Base-by-base conservation (phyloP, 2,888 invertebrate species). In the Germaria angustata region DNA sequence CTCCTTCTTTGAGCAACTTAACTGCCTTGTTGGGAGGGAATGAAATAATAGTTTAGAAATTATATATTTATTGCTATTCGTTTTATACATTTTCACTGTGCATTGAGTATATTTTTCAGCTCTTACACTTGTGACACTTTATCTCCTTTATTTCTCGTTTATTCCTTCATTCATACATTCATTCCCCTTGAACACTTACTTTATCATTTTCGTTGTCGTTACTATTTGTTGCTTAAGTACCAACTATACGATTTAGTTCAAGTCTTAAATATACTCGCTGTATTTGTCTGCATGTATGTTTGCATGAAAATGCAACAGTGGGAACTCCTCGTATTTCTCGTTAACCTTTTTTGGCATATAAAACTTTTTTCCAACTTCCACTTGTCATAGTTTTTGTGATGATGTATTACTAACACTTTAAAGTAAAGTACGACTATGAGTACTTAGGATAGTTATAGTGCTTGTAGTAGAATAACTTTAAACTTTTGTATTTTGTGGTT, bases 341-440 rank as follows among this genome's bases (percentile, higher is more conserved):
- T 65, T n/a, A 69, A 68, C 34, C 20, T 34, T 22, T n/a, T 59
- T 61, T 72, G 20, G 20, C 46, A 71, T 71, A 36, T 39, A 44
- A 63, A 78, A 71, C 39, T 46, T 71, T 71, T 9, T 53, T 17
- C 8, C 41, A 59, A 24, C 76, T 68, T 59, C 39, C 39, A 41
- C 46, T 78, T 71, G 78, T 49, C 63, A 71, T 57, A 71, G 44
- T 65, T 63, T 78, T 49, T 65, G 46, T 49, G 55, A 73, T 81
- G 81, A 78, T 71, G 65, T 76, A 81, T 81, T 81, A 46, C 78
- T 9, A 65, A 36, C 73, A 82, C 78, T 78, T 82, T 65, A 72
- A 36, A 71, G 15, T 61, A 59, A 41, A 68, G 34, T 68, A 59
- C 39, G 11, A 34, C 32, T 41, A 28, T 20, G 51, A 41, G 46